A percentile compares a stretch with the other conserved stretches of the same genome.
phyloP scores from a whole-genome alignment of 1,140 invertebrate species.

The Drosophila biarmipes region DNA sequence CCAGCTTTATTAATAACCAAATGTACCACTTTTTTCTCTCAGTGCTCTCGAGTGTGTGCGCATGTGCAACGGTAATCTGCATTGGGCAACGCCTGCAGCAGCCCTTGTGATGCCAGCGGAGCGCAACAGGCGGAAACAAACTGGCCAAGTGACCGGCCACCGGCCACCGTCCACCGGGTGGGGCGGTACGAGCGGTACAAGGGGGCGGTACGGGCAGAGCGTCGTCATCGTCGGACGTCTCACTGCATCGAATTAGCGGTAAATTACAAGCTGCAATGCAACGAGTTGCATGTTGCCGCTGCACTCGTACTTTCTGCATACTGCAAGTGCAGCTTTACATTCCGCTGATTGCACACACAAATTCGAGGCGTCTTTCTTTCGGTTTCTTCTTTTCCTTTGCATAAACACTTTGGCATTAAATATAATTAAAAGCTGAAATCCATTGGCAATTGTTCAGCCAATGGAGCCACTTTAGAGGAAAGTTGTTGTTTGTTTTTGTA shows the following conservation, averaged over 20 bases:
- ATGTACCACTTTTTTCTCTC: background rate
- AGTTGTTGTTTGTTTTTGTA: conserved; percentile 16
- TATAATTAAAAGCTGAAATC: conserved; percentile 64
- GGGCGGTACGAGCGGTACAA: background rate
- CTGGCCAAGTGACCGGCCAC: conserved; percentile 50
- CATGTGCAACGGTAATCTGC: conserved; percentile 44
- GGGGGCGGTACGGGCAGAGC: background rate
- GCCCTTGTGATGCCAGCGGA: conserved; percentile 41
- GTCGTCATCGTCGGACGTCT: conserved; percentile 51
- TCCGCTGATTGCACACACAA: conserved; percentile 70
- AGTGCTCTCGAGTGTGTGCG: conserved; percentile 8
- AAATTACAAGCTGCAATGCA: conserved; percentile 68
- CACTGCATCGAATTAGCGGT: conserved; percentile 76
- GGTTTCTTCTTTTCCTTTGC: conserved; percentile 31
- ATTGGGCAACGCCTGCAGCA: conserved; percentile 31
- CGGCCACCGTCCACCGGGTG: conserved; percentile 12
- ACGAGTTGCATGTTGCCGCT: conserved; percentile 36
- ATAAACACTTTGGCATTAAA: conserved; percentile 51
- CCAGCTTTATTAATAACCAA: background rate
- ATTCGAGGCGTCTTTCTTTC: conserved; percentile 42
- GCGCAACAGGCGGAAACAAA: conserved; percentile 69
- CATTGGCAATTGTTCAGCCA: conserved; percentile 53
- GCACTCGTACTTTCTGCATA: conserved; percentile 54
- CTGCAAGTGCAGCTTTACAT: conserved; percentile 45
- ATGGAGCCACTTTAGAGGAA: conserved; percentile 39